Percentiles rank a stretch among this genome's conserved stretches.
These are phyloP conservation scores for Ceratosolen solmsi DNA, from an alignment of 1,140 invertebrate genomes.

Conservation along the genomic window DNA sequence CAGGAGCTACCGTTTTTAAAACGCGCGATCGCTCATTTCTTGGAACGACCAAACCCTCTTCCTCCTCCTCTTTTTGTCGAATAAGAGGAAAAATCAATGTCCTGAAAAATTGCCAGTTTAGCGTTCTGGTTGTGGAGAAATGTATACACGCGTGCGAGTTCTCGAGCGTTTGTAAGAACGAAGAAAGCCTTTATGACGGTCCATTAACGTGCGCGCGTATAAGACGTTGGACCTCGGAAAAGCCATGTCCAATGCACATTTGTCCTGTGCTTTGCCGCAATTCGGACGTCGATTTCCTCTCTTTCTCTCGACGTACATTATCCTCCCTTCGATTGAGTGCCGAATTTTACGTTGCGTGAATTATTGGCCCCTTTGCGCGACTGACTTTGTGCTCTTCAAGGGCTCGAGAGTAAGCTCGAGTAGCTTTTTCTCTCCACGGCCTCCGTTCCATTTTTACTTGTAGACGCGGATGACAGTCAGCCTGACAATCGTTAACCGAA, in stretches of 20 bases:
- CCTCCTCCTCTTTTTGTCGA: neutral
- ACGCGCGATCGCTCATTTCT: neutral
- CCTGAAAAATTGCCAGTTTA: constrained; percentile 39
- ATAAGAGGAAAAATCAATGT: constrained; percentile 22
- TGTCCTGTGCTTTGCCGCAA: constrained; percentile 11
- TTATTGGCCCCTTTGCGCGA: neutral
- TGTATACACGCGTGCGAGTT: neutral
- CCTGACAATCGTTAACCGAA: neutral
- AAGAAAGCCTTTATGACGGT: constrained; percentile 12
- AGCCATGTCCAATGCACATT: constrained; percentile 4
- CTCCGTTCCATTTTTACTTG: neutral
- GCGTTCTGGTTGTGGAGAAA: neutral
- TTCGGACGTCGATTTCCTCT: constrained; percentile 4
- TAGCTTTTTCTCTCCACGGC: neutral
- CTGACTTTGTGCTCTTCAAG: neutral
- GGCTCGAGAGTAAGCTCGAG: neutral
- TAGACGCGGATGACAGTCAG: neutral
- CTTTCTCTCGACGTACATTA: neutral
- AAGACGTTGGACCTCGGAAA: neutral
- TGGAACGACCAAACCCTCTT: neutral
- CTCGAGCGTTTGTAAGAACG: neutral
- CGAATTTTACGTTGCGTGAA: constrained; percentile 19
- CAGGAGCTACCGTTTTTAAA: constrained; percentile 12
- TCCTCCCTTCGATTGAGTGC: constrained; percentile 13
- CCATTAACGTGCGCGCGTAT: neutral